phyloP scores from a whole-genome alignment of 2,113 vertebrate genomes.

The Zeus faber region DNA sequence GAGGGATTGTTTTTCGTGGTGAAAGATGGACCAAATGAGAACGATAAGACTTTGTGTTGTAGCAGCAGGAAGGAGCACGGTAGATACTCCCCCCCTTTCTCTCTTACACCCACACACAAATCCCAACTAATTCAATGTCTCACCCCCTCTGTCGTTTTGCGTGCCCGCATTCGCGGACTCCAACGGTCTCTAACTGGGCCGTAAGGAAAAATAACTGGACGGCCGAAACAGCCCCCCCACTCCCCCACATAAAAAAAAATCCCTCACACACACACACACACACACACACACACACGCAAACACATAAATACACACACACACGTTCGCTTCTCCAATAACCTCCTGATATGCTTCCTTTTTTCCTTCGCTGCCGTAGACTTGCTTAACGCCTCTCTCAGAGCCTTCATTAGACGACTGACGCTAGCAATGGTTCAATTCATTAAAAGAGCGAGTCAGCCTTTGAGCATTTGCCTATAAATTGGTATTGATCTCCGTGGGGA shows the following conservation, averaged over 20 bases:
- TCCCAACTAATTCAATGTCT: neutral
- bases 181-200: constrained; percentile 4
- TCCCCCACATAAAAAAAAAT: neutral
- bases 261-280: neutral
- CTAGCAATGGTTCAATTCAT: constrained; percentile 81
- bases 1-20: too few relatives aligned
- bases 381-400: constrained; percentile 73
- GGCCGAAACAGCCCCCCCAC: neutral
- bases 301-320: constrained; percentile 8
- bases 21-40: too few relatives aligned
- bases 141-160: neutral
- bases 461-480: constrained; percentile 82
- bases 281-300: too few relatives aligned
- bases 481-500: constrained; percentile 73
- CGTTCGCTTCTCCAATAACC: constrained; percentile 9
- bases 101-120: neutral
- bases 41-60: too few relatives aligned
- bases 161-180: constrained; percentile 4
- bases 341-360: constrained; percentile 26
- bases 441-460: constrained; percentile 75
- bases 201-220: constrained; percentile 21
- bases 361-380: constrained; percentile 60
- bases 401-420: constrained; percentile 76
- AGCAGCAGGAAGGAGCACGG: too few relatives aligned
- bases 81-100: too few relatives aligned